A percentile compares a stretch with the other conserved stretches of the same genome.
Evolutionary conservation across 2,113 vertebrate species (phyloP).

Genomic region (Rhodinocichla rosea): DNA sequence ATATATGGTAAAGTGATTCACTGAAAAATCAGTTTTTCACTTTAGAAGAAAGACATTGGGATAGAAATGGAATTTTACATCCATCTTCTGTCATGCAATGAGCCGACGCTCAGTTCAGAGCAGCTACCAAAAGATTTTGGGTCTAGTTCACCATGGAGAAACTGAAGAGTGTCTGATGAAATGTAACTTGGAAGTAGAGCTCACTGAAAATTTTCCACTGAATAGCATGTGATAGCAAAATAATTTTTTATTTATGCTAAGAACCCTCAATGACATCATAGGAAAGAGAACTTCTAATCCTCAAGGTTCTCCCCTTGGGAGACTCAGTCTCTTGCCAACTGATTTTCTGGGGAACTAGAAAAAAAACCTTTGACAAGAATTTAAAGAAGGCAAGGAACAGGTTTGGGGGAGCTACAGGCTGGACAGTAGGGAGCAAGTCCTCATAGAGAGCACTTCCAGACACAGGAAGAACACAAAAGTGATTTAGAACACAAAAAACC

Average conservation of each 20-base stretch:
- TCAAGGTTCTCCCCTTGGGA: background rate
- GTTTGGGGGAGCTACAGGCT: background rate
- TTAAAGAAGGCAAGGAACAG: background rate
- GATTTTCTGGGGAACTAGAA: background rate
- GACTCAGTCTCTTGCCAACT: background rate
- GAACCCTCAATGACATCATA: background rate
- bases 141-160: background rate
- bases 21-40: background rate
- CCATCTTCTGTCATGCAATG: background rate
- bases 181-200: background rate
- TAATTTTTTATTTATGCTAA: background rate
- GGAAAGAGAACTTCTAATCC: background rate
- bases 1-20: background rate
- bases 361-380: background rate
- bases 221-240: background rate
- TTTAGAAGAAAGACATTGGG: background rate
- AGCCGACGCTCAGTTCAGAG: accelerated
- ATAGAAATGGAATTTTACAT: background rate
- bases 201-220: slow-evolving; percentile 1
- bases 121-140: background rate
- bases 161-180: background rate
- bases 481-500: background rate
- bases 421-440: background rate
- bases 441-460: background rate
- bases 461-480: background rate